phyloP scores from a whole-genome alignment of 1,140 invertebrate species.

The Eumeta japonica region DNA sequence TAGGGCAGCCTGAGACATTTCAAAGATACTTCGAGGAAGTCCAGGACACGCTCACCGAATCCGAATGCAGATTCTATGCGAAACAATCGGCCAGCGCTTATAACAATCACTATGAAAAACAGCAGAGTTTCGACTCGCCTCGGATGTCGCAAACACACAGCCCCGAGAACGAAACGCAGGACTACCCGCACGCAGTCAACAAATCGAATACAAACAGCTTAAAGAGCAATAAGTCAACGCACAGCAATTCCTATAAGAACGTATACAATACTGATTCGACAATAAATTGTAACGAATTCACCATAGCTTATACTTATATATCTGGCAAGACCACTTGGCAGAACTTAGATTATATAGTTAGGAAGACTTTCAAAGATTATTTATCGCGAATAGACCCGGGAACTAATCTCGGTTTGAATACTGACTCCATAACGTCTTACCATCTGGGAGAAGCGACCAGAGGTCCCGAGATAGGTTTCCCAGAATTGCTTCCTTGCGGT shows the following conservation, averaged over 20 bases:
- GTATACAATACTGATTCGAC: slow-evolving; percentile 56
- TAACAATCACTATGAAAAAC: slow-evolving; percentile 54
- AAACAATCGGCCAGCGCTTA: slow-evolving; percentile 46
- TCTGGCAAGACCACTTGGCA: slow-evolving; percentile 94
- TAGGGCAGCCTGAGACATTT: slow-evolving; percentile 79
- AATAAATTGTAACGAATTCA: slow-evolving; percentile 62
- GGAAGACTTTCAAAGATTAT: slow-evolving; percentile 93
- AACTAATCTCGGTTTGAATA: slow-evolving; percentile 85
- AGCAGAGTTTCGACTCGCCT: slow-evolving; percentile 57
- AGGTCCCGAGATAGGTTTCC: slow-evolving; percentile 69
- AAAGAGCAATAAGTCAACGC: slow-evolving; percentile 60
- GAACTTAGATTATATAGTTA: slow-evolving; percentile 85
- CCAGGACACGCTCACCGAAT: slow-evolving; percentile 58
- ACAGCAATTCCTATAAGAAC: slow-evolving; percentile 56
- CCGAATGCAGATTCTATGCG: slow-evolving; percentile 57
- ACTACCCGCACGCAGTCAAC: slow-evolving; percentile 48
- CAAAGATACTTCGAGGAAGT: slow-evolving; percentile 68
- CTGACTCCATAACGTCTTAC: slow-evolving; percentile 88
- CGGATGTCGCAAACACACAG: slow-evolving; percentile 53
- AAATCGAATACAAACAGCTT: slow-evolving; percentile 56
- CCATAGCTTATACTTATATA: slow-evolving; percentile 86
- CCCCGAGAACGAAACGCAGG: slow-evolving; percentile 46
- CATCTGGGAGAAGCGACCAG: slow-evolving; percentile 85
- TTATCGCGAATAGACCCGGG: slow-evolving; percentile 88
- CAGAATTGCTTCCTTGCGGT: slow-evolving; percentile 88